These are phyloP conservation scores for Molossus molossus DNA, from an alignment of 2,797 vertebrate species.

Conservation along the genomic window DNA sequence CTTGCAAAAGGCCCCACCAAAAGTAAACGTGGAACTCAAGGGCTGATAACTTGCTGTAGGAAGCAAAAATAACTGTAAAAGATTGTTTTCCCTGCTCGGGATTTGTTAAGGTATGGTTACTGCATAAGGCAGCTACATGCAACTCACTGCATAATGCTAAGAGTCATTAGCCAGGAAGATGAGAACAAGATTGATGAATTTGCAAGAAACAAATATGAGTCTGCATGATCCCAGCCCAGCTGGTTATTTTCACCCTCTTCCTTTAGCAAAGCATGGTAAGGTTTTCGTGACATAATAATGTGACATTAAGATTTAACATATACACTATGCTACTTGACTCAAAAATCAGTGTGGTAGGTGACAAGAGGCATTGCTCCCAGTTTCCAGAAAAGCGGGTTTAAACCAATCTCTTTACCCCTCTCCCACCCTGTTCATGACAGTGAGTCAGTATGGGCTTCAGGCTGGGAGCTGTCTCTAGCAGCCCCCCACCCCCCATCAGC, in stretches of 20 bases:
- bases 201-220: neutral
- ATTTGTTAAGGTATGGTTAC: constrained; percentile 2
- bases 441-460: neutral
- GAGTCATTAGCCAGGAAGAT: neutral
- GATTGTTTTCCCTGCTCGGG: constrained; percentile 1
- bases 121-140: neutral
- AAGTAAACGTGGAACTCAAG: constrained; percentile 52
- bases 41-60: constrained; percentile 9
- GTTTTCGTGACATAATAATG: neutral
- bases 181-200: neutral
- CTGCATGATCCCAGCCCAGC: neutral
- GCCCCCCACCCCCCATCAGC: neutral
- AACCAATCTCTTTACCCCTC: neutral
- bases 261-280: constrained; percentile 15
- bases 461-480: constrained; percentile 10
- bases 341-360: neutral
- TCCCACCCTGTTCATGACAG: neutral
- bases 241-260: constrained; percentile 2
- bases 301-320: neutral
- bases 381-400: constrained; percentile 54
- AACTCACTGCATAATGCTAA: neutral
- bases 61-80: constrained; percentile 59
- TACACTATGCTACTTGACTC: neutral
- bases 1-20: constrained; percentile 12
- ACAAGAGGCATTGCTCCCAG: constrained; percentile 13